Evolutionary conservation across 2,113 vertebrate genomes (phyloP).

Genomic region (Hypocryptadius cinnamomeus): DNA sequence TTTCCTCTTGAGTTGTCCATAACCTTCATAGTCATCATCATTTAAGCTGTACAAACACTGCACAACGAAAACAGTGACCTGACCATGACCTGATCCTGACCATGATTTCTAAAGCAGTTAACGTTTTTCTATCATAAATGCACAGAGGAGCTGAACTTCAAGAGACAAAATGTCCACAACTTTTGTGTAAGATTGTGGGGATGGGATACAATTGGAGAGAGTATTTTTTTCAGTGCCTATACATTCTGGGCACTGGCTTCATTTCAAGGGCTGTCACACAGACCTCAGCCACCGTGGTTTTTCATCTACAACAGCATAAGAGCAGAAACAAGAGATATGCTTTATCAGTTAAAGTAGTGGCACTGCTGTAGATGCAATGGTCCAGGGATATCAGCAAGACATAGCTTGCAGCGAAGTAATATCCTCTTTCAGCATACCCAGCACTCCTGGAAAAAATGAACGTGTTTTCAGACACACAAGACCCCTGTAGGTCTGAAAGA

Average conservation of each 20-base stretch:
- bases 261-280: neutral
- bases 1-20: neutral
- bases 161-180: neutral
- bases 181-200: neutral
- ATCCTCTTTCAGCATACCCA: neutral
- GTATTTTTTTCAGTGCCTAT: neutral
- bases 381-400: slow-evolving; percentile 6
- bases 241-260: neutral
- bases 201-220: neutral
- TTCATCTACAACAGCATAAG: slow-evolving; percentile 19
- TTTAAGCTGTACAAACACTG: neutral
- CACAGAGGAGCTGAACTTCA: neutral
- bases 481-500: neutral
- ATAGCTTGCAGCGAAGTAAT: slow-evolving; percentile 22
- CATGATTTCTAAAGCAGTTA: neutral
- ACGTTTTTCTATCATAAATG: neutral
- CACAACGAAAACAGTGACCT: neutral
- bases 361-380: neutral
- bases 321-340: slow-evolving; percentile 18
- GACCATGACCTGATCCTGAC: neutral
- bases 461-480: neutral
- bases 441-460: neutral
- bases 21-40: neutral
- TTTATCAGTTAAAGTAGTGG: slow-evolving; percentile 31
- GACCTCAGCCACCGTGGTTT: slow-evolving; percentile 5